Conservation (phyloP, 1,140 invertebrate species). For the Eubasilissa regina region DNA sequence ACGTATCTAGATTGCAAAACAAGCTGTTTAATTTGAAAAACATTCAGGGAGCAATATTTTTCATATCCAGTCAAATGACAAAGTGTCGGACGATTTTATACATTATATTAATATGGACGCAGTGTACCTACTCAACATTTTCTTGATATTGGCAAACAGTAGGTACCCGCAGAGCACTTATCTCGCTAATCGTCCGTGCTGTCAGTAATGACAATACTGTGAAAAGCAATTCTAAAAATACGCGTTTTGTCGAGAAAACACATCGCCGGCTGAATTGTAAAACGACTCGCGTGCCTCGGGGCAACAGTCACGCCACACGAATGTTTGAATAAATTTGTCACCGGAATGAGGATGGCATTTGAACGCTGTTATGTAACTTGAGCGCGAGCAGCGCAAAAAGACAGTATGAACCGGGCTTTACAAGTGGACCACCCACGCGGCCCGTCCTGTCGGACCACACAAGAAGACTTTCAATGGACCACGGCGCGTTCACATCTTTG, state of each 20-base stretch:
- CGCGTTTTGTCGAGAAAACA: background rate
- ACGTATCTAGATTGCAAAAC: too few species aligned
- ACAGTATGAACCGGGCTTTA: constrained; percentile 23
- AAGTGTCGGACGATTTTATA: too few species aligned
- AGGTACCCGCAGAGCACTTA: background rate
- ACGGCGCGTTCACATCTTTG: constrained; percentile 2
- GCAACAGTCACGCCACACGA: background rate
- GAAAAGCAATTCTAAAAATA: too few species aligned
- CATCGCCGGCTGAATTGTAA: background rate
- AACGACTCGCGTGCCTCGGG: background rate
- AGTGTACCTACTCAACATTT: too few species aligned
- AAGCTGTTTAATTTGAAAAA: too few species aligned
- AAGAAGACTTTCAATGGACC: constrained; percentile 12
- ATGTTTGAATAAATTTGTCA: background rate
- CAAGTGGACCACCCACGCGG: constrained; percentile 13
- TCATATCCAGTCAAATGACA: too few species aligned
- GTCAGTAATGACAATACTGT: too few species aligned
- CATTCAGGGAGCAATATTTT: too few species aligned
- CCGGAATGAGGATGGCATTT: background rate
- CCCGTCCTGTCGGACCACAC: constrained; percentile 10
- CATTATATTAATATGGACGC: too few species aligned
- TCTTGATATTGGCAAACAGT: too few species aligned
- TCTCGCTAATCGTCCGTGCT: background rate
- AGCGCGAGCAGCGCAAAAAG: constrained; percentile 12
- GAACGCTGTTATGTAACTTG: background rate